Conservation (phyloP, 1,140 invertebrate genomes). For the Atta colombica region DNA sequence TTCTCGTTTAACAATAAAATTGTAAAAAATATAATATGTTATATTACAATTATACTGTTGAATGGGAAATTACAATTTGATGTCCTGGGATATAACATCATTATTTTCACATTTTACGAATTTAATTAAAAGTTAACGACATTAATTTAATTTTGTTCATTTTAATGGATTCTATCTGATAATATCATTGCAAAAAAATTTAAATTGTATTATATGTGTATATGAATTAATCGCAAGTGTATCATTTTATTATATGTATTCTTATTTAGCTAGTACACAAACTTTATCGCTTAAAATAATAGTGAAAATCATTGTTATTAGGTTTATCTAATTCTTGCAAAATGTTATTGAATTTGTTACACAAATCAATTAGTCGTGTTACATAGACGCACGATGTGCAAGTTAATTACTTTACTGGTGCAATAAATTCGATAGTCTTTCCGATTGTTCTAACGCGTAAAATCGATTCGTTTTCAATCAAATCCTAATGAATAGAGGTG, state of each 20-base stretch:
- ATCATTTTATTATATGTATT: slow-evolving; percentile 27
- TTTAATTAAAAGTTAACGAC: neutral
- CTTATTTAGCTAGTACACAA: slow-evolving; percentile 3
- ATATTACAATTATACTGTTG: no score
- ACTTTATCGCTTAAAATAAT: slow-evolving; percentile 8
- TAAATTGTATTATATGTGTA: neutral
- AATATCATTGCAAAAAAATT: neutral
- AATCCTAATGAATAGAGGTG: slow-evolving; percentile 24
- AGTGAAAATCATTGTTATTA: slow-evolving; percentile 26
- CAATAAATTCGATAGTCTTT: slow-evolving; percentile 17
- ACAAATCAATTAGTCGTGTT: slow-evolving; percentile 19
- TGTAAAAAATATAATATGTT: no score
- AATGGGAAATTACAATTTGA: no score
- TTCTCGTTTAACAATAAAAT: no score
- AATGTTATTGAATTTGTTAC: slow-evolving; percentile 18
- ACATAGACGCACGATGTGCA: slow-evolving; percentile 11
- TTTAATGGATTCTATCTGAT: neutral
- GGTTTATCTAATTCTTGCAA: slow-evolving; percentile 37
- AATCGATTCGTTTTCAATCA: slow-evolving; percentile 41
- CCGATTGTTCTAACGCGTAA: slow-evolving; percentile 21
- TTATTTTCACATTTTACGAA: slow-evolving; percentile 4
- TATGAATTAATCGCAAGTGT: neutral
- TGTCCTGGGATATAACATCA: neutral
- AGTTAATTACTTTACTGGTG: slow-evolving; percentile 36
- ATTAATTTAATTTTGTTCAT: neutral